Evolutionary conservation across 2,797 vertebrate species (phyloP).

Genomic region (Pogoniulus pusillus): DNA sequence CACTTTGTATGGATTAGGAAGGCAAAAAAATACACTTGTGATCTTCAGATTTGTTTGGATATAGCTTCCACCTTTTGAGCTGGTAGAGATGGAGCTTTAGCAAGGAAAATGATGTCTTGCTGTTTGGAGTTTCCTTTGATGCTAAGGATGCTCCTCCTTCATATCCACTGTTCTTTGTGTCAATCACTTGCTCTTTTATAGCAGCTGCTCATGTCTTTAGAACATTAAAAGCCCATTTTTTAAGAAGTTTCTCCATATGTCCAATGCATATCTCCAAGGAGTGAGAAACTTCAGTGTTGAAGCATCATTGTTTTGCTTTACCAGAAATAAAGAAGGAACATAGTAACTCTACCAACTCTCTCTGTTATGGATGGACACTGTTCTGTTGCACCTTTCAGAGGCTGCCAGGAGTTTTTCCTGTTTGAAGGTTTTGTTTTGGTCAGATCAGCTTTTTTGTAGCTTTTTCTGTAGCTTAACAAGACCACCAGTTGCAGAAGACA

Average conservation of each 20-base stretch:
- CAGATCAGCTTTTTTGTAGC: background rate
- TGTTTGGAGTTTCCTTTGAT: constrained; percentile 25
- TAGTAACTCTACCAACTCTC: background rate
- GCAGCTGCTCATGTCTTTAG: constrained; percentile 8
- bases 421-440: background rate
- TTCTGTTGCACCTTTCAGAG: background rate
- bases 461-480: background rate
- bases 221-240: constrained; percentile 9
- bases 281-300: background rate
- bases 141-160: background rate
- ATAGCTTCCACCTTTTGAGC: background rate
- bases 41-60: background rate
- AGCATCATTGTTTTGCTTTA: background rate
- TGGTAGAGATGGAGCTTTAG: background rate
- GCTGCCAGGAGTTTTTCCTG: background rate
- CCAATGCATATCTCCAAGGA: background rate
- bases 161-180: background rate
- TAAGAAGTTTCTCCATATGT: background rate
- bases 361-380: background rate
- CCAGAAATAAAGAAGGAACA: background rate
- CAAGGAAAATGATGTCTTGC: background rate
- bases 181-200: background rate
- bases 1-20: background rate
- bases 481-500: background rate
- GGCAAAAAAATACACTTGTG: background rate